Conservation (phyloP, 2,888 invertebrate species). For the Euplagia quadripunctaria region DNA sequence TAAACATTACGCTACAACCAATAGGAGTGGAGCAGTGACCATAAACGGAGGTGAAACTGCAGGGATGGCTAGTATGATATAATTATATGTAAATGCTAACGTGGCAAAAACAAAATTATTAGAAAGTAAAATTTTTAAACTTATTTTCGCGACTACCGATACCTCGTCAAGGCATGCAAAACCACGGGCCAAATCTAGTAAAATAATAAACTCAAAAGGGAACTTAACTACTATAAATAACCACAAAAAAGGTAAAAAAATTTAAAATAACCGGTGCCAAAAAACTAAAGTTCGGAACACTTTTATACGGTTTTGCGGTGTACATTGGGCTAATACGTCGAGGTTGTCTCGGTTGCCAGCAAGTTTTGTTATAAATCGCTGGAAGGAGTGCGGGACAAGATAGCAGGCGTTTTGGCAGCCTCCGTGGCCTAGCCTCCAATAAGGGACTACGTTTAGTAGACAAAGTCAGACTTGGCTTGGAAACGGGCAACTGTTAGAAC, state of each 20-base stretch:
- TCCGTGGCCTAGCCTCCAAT: slow-evolving; percentile 33
- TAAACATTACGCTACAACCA: no score
- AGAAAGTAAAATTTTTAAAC: no score
- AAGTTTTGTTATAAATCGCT: slow-evolving; percentile 66
- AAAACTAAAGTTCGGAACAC: slow-evolving; percentile 51
- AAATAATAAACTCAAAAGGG: slow-evolving; percentile 18
- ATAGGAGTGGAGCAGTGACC: no score
- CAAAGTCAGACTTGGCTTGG: slow-evolving; percentile 30
- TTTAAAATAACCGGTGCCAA: slow-evolving; percentile 39
- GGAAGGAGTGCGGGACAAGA: slow-evolving; percentile 53
- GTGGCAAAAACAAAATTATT: no score
- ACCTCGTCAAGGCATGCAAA: no score
- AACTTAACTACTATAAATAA: slow-evolving; percentile 24
- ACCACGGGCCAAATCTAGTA: background rate
- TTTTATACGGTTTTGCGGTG: slow-evolving; percentile 54
- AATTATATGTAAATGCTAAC: no score
- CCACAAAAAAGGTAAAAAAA: slow-evolving; percentile 6
- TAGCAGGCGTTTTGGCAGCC: slow-evolving; percentile 52
- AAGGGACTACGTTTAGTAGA: slow-evolving; percentile 31
- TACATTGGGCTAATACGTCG: slow-evolving; percentile 56
- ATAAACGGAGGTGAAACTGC: no score
- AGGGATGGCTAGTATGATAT: no score
- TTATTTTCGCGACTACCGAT: no score
- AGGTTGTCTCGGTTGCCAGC: slow-evolving; percentile 62
- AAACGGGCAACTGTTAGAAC: slow-evolving; percentile 29